Base-by-base conservation (phyloP, 92 coral and sea anemone genomes). In the Micromussa lordhowensis region DNA sequence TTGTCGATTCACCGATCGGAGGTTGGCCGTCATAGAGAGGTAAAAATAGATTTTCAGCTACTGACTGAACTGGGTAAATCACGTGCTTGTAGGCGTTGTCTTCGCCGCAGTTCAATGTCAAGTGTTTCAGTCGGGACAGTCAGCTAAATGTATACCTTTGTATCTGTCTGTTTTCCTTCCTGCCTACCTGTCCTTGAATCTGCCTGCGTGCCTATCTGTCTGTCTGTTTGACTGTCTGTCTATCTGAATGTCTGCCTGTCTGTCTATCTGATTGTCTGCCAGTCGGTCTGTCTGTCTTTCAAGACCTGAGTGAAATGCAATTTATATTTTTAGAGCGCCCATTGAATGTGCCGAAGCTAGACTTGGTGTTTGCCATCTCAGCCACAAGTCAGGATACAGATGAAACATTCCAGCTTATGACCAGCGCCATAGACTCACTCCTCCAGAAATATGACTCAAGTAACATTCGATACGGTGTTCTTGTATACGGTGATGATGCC, bases 281-380 rank as follows among this genome's bases (percentile, higher is more conserved):
- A 29, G 26, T 57, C 69, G 13, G 69, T 80, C 49, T 26, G 34
- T 26, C 24, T 14, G 31, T 5, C n/a, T 61, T 61, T 61, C 38
- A 70, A 70, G 21, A 70, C 40, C 18, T 16, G 16, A 73, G 3
- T 36, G 44, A 34, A 22, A 35, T 34, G 35, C 14, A n/a, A n/a
- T 14, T 86, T 84, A 10, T 12, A 21, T 80, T 74, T 80, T 29
- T 85, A 94, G 96, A 84, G 81, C 94, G 96, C 57, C 93, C 94
- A 17, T 78, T 87, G 82, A 90, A 74, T 32, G 82, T 91, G 18
- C 88, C 89, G 3, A 78, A 64, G 89, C 51, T 91, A 44, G 94
- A 91, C 79, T 64, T 91, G 29, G 94, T 82, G 66, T 83, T 91
- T 71, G 91, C 91, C 17, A 59, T 91, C 31, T 87, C 94, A 34